Evolutionary conservation across 2,888 invertebrate genomes (phyloP), one percentile per base, ranked within the genome.

Genomic region (Resseliella maxima): DNA sequence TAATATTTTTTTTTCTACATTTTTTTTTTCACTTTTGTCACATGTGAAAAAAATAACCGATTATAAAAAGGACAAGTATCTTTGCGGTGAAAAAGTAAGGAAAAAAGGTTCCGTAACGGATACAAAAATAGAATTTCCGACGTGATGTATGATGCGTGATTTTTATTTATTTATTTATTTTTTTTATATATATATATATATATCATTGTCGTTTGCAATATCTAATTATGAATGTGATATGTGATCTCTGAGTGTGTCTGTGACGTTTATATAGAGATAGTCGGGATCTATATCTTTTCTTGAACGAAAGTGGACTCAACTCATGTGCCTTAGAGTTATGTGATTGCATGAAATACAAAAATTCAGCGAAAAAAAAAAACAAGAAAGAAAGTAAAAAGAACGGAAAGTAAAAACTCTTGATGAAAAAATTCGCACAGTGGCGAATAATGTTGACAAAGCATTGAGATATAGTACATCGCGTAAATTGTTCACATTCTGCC

Each of bases 71-170:
- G 21, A 38, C 1, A n/a, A 31, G 24, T 18, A 64, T n/a, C n/a
- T n/a, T 64, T 64, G 64, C 6, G 27, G 64, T 10, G 31, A 81
- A 35, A 83, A 83, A 83, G 81, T 36, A 36, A 81, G 0, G 83
- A 83, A n/a, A n/a, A n/a, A 83, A 83, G 36, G 83, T 83, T 83
- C 83, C 83, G 41, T 38, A 83, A 83, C 83, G n/a, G 24, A 83
- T 38, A 5, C 41, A 38, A 83, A 83, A 83, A 83, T 83, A 83
- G 83, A n/a, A 83, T 38, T 83, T 38, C n/a, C 38, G 38, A n/a
- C 83, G 38, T 38, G 5, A 5, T 72, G 12, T 72, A 72, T 50
- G 41, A 50, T 72, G 72, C 72, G 72, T 59, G 46, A 15, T 59
- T 59, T 27, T 12, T 59, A 24, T 59, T 59, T n/a, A n/a, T n/a